phyloP scores from a whole-genome alignment of 2,797 vertebrate genomes.

The Dermochelys coriacea region DNA sequence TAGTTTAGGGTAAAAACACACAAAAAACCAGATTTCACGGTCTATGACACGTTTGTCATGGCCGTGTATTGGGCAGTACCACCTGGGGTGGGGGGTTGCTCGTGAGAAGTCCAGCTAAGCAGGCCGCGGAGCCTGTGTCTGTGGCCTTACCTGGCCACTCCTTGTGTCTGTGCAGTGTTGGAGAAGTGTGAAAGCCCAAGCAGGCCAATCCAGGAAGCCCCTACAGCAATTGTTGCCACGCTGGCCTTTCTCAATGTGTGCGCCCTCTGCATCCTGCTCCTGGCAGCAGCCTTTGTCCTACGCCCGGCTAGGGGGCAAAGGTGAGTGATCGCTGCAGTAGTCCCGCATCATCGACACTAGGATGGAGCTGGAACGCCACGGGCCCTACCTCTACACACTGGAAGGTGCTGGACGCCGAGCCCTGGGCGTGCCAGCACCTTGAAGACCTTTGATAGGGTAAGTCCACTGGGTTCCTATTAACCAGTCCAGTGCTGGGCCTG shows the following conservation, averaged over 20 bases:
- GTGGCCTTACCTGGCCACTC: not conserved
- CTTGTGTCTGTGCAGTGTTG: not conserved
- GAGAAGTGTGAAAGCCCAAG: not conserved
- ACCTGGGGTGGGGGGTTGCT: not conserved
- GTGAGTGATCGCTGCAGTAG: not conserved
- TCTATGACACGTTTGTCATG: too few species aligned
- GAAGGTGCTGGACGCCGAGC: not conserved
- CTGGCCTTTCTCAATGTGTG: not conserved
- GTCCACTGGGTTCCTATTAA: not conserved
- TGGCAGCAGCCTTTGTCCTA: not conserved
- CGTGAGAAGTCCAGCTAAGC: not conserved
- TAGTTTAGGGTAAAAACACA: too few species aligned
- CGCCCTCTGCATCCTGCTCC: not conserved
- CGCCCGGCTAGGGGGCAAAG: not conserved
- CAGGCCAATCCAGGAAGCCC: not conserved
- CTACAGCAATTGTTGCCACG: not conserved
- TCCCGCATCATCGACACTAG: not conserved
- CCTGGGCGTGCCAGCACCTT: not conserved
- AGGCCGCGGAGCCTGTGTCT: not conserved
- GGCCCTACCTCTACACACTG: not conserved
- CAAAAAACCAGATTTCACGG: too few species aligned
- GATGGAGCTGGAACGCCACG: not conserved
- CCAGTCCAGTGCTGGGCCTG: not conserved
- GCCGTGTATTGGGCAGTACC: too few species aligned
- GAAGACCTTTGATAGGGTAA: not conserved